phyloP scores from a whole-genome alignment of 1,140 invertebrate species.

The Solenopsis invicta region DNA sequence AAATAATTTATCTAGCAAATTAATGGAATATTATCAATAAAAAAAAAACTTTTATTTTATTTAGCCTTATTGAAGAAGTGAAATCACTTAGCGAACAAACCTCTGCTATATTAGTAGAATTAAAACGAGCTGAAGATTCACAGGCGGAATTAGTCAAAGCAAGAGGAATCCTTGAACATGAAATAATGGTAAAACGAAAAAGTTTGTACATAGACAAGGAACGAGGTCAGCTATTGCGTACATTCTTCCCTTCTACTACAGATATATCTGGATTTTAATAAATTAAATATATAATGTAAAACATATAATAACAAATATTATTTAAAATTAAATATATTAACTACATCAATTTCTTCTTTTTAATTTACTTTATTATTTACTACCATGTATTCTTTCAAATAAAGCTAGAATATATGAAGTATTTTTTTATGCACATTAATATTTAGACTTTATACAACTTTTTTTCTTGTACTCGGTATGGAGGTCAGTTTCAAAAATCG shows the following conservation, averaged over 20 bases:
- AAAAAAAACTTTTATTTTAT: slow-evolving; percentile 55
- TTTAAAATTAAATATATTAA: slow-evolving; percentile 13
- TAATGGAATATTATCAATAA: slow-evolving; percentile 21
- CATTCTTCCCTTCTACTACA: slow-evolving; percentile 90
- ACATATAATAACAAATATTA: neutral
- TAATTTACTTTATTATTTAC: neutral
- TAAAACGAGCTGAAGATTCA: slow-evolving; percentile 88
- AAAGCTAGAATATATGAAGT: neutral
- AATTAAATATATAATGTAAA: slow-evolving; percentile 11
- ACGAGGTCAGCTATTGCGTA: slow-evolving; percentile 89
- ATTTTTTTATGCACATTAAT: neutral
- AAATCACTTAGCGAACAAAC: slow-evolving; percentile 90
- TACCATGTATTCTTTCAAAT: neutral
- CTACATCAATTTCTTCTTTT: neutral
- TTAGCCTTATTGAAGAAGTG: slow-evolving; percentile 91
- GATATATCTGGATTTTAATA: slow-evolving; percentile 88
- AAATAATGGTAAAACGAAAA: slow-evolving; percentile 91
- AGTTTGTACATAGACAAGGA: slow-evolving; percentile 91
- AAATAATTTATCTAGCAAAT: neutral
- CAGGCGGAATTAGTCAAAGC: slow-evolving; percentile 88
- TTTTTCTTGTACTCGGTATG: too few relatives aligned
- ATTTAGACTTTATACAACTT: too few relatives aligned
- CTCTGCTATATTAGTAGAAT: slow-evolving; percentile 88
- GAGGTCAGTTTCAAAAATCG: too few relatives aligned
- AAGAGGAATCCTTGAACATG: slow-evolving; percentile 89